Conservation (phyloP, 2,888 invertebrate species). For the Heliconius charithonia region DNA sequence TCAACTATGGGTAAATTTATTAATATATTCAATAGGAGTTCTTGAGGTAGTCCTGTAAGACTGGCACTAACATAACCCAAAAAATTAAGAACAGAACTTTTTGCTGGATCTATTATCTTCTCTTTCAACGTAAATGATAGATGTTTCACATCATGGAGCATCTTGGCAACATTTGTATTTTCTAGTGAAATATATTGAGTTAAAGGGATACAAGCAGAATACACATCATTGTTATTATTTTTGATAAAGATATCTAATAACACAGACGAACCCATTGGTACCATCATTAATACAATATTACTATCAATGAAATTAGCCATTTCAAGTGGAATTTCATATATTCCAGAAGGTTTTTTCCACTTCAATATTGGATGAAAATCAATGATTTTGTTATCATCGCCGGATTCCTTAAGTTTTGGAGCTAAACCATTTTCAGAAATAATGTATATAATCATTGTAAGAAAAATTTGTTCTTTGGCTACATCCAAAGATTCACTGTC, state of each 20-base stretch:
- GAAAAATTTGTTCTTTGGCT: conserved; percentile 69
- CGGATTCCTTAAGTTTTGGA: conserved; percentile 54
- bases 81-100: conserved; percentile 78
- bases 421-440: conserved; percentile 74
- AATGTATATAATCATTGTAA: conserved; percentile 64
- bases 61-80: conserved; percentile 78
- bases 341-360: conserved; percentile 61
- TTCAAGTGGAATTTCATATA: conserved; percentile 63
- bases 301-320: conserved; percentile 62
- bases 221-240: conserved; percentile 67
- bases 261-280: conserved; percentile 65
- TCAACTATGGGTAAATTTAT: conserved; percentile 60
- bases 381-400: conserved; percentile 52
- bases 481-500: conserved; percentile 59
- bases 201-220: conserved; percentile 70
- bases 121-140: conserved; percentile 81
- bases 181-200: conserved; percentile 69
- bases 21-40: conserved; percentile 67
- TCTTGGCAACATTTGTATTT: conserved; percentile 67
- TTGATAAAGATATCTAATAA: conserved; percentile 67
- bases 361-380: conserved; percentile 55
- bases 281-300: conserved; percentile 66
- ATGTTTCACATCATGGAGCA: conserved; percentile 74
- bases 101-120: conserved; percentile 79
- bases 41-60: conserved; percentile 74